Evolutionary conservation across 2,888 invertebrate species (phyloP).

Genomic region (Drosophila aldrichi): DNA sequence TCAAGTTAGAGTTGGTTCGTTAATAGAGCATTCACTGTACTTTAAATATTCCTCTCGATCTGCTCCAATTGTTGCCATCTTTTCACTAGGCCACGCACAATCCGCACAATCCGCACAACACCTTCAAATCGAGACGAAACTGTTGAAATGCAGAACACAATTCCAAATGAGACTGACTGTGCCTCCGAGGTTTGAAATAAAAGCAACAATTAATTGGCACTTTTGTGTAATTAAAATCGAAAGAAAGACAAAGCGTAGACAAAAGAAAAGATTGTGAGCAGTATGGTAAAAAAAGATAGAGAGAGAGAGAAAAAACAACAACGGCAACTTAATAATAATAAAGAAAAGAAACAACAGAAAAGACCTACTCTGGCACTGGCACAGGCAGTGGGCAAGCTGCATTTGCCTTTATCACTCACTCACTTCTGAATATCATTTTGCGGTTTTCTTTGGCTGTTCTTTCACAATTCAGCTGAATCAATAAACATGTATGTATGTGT

Average conservation of each 20-base stretch:
- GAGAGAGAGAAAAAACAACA: not conserved
- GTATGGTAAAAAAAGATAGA: not conserved
- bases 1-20: slow-evolving; percentile 1
- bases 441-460: slow-evolving; percentile 16
- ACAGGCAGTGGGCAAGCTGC: slow-evolving; percentile 23
- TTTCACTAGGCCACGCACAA: slow-evolving; percentile 59
- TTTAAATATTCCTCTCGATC: slow-evolving; percentile 36
- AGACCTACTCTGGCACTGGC: slow-evolving; percentile 14
- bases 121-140: slow-evolving; percentile 22
- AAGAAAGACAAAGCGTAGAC: slow-evolving; percentile 60
- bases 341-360: not conserved
- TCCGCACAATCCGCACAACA: slow-evolving; percentile 38
- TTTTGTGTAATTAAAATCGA: slow-evolving; percentile 75
- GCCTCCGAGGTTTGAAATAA: slow-evolving; percentile 36
- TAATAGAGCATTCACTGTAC: slow-evolving; percentile 17
- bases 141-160: slow-evolving; percentile 31
- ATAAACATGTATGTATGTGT: slow-evolving; percentile 17
- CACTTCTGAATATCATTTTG: slow-evolving; percentile 29
- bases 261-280: slow-evolving; percentile 46
- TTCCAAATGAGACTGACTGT: slow-evolving; percentile 10
- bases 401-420: slow-evolving; percentile 40
- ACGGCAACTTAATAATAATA: slow-evolving; percentile 1
- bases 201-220: slow-evolving; percentile 71
- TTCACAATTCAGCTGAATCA: slow-evolving; percentile 31
- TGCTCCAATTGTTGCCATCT: slow-evolving; percentile 67